A percentile compares a stretch with the other conserved stretches of the same genome.
These are phyloP conservation scores for Rhimphoctona megacephalus DNA, from an alignment of 2,888 invertebrate species.

Conservation along the genomic window DNA sequence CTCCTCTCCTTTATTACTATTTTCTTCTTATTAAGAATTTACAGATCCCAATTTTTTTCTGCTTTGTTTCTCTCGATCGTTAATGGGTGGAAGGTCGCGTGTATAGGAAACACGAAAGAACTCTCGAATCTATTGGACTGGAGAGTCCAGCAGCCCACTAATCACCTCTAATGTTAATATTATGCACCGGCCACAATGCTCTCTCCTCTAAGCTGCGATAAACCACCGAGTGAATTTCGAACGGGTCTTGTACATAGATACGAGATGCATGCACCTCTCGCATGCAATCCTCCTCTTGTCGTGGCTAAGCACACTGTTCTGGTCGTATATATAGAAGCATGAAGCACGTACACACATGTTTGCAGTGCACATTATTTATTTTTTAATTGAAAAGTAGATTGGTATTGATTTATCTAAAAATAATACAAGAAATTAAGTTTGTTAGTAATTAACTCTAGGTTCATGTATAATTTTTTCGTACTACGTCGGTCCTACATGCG, in stretches of 20 bases:
- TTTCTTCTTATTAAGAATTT: neutral
- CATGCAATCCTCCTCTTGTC: slow-evolving; percentile 78
- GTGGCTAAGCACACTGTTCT: slow-evolving; percentile 60
- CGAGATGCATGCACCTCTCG: slow-evolving; percentile 80
- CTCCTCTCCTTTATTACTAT: neutral
- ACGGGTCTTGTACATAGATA: slow-evolving; percentile 49
- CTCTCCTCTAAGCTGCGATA: slow-evolving; percentile 80
- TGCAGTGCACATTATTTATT: neutral
- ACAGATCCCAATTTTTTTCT: slow-evolving; percentile 12
- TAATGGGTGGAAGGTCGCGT: slow-evolving; percentile 81
- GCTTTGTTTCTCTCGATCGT: slow-evolving; percentile 72
- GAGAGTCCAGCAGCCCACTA: slow-evolving; percentile 80
- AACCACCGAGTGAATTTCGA: slow-evolving; percentile 76
- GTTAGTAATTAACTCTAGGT: too few relatives aligned
- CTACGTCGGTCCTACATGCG: too few relatives aligned
- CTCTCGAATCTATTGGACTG: slow-evolving; percentile 75
- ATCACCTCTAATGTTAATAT: slow-evolving; percentile 84
- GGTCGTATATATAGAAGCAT: neutral
- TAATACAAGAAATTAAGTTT: too few relatives aligned
- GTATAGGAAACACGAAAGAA: slow-evolving; percentile 74
- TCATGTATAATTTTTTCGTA: too few relatives aligned
- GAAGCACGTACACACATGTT: neutral
- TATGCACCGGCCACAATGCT: slow-evolving; percentile 83
- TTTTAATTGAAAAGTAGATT: too few relatives aligned
- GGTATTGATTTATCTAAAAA: too few relatives aligned